Evolutionary conservation across 1,140 invertebrate genomes (phyloP).

Genomic region (Gerris buenoi): DNA sequence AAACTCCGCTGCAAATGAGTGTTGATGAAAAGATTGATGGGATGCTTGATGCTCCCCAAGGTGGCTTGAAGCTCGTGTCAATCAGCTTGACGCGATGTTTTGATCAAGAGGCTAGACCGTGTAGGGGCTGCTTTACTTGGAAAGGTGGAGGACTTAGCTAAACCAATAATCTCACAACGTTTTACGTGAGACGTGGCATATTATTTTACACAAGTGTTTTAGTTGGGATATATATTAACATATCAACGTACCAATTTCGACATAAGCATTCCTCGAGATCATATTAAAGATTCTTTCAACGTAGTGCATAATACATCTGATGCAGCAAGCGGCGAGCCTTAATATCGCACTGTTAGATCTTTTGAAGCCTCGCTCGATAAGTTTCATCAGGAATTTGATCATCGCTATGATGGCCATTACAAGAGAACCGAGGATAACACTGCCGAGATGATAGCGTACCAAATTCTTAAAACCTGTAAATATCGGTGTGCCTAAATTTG

Average conservation of each 20-base stretch:
- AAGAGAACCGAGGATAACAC: constrained; percentile 58
- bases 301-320: constrained; percentile 55
- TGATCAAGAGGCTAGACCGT: no score
- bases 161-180: no score
- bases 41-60: no score
- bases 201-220: no score
- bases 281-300: constrained; percentile 58
- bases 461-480: constrained; percentile 38
- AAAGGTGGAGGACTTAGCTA: no score
- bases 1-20: no score
- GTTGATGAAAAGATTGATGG: no score
- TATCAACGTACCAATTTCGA: constrained; percentile 54
- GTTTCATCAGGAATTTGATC: constrained; percentile 38
- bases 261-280: constrained; percentile 60
- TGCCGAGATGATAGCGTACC: constrained; percentile 57
- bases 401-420: constrained; percentile 55
- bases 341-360: constrained; percentile 30
- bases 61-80: no score
- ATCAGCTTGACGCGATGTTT: no score
- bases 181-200: no score
- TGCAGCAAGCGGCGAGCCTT: constrained; percentile 37
- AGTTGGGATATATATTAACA: no score
- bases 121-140: no score
- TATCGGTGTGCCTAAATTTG: constrained; percentile 40
- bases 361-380: constrained; percentile 29